Base-by-base conservation (phyloP, 2,113 vertebrate genomes). In the Cepphus grylle region DNA sequence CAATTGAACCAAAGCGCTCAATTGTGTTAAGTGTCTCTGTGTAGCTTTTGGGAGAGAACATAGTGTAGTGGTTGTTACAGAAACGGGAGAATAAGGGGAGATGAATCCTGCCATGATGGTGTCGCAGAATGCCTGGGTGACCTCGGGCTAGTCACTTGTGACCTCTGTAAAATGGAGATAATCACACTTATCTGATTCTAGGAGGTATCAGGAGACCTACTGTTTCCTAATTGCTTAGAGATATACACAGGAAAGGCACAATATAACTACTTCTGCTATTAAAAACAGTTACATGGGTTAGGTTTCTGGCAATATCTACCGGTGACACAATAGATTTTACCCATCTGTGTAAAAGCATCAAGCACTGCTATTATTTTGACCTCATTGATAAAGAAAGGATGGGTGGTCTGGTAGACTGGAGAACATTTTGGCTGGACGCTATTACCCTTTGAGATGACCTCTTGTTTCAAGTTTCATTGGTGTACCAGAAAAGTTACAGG, bases 391-490 rank as follows among this genome's bases (percentile, higher is more conserved):
- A 97, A 91, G 96, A 95, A 95, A 95, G 81, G 81, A 96, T 95
- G 96, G 97, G 97, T 95, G 96, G 97, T 97, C 97, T 93, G 78
- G 70, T 77, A 94, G 84, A 72, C 5, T 66, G 81, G 81, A 95
- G 84, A 36, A 52, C 91, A 96, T 91, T 96, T 95, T 94, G 89
- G 74, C 95, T 97, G 95, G 95, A 96, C 96, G 86, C 95, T 93
- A 96, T 97, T 96, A 96, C 93, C 93, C 93, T 95, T 59, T 93
- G 71, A 95, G 94, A 76, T 0, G 78, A 96, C 95, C 95, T 94
- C 93, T 81, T 86, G 96, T 91, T 97, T 96, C 96, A 97, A 81
- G 89, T 96, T 97, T 97, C 97, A 95, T 23, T 83, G 81, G 67
- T 66, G 55, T 62, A 96, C 88, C 93, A 90, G 62, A 80, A 88